Evolutionary conservation across 2,113 vertebrate genomes (phyloP).

Genomic region (Hippocampus zosterae): DNA sequence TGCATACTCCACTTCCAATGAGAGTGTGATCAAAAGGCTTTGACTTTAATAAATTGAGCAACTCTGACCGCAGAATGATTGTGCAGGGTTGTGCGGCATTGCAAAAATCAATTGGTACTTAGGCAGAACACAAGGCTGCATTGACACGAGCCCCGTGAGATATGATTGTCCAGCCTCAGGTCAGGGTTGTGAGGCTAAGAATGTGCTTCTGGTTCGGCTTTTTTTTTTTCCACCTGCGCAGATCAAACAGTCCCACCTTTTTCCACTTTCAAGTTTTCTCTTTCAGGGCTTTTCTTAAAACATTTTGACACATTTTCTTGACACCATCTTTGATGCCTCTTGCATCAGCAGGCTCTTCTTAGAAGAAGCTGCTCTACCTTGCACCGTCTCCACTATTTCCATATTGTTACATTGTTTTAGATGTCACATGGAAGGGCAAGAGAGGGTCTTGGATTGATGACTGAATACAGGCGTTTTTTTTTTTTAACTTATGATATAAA

Average conservation of each 20-base stretch:
- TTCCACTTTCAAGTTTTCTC: constrained; percentile 44
- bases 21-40: constrained; percentile 31
- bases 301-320: constrained; percentile 49
- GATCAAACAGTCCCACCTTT: constrained; percentile 47
- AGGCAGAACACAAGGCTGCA: constrained; percentile 50
- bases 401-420: constrained; percentile 56
- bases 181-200: constrained; percentile 27
- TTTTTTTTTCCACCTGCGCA: constrained; percentile 4
- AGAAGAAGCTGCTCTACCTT: constrained; percentile 38
- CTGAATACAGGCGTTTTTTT: background rate
- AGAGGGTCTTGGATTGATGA: constrained; percentile 25
- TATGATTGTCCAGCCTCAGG: constrained; percentile 37
- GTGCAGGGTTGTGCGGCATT: constrained; percentile 45
- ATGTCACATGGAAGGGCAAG: constrained; percentile 47
- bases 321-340: constrained; percentile 49
- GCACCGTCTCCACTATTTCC: constrained; percentile 43
- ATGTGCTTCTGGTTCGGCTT: constrained; percentile 9
- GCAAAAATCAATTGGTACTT: constrained; percentile 60
- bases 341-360: constrained; percentile 38
- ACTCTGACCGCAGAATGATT: constrained; percentile 28
- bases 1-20: background rate
- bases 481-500: background rate
- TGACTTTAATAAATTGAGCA: constrained; percentile 40
- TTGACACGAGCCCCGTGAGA: constrained; percentile 47
- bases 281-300: constrained; percentile 45